Evolutionary conservation across 1,140 invertebrate species (phyloP).

Genomic region (Teleogryllus occipitalis): DNA sequence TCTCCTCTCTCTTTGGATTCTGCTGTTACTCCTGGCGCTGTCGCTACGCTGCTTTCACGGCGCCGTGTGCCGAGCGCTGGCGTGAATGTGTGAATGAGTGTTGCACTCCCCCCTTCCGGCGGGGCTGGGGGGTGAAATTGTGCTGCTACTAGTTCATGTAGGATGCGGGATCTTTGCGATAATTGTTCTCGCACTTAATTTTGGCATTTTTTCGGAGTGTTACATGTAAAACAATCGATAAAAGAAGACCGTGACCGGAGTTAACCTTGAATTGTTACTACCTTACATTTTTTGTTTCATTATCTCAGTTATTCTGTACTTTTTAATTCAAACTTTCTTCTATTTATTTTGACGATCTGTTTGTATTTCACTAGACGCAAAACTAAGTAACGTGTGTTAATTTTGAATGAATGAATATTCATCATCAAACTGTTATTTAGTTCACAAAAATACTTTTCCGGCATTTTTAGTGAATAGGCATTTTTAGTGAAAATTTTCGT

Average conservation of each 20-base stretch:
- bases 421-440: no score
- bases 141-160: not conserved
- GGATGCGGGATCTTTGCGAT: not conserved
- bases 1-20: not conserved
- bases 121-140: not conserved
- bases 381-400: no score
- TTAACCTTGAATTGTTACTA: not conserved
- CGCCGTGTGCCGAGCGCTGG: not conserved
- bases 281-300: not conserved
- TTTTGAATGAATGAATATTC: no score
- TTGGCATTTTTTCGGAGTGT: not conserved
- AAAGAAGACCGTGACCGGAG: not conserved
- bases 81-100: not conserved
- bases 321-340: no score
- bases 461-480: no score
- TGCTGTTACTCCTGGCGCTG: not conserved
- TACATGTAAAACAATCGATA: not conserved
- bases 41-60: not conserved
- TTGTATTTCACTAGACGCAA: no score
- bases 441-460: no score
- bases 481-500: no score
- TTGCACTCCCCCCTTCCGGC: not conserved
- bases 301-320: no score
- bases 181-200: no score
- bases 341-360: no score